Percentiles rank a stretch among this genome's conserved stretches.
phyloP scores from a whole-genome alignment of 2,113 vertebrate genomes.

The Onychostruthus taczanowskii region DNA sequence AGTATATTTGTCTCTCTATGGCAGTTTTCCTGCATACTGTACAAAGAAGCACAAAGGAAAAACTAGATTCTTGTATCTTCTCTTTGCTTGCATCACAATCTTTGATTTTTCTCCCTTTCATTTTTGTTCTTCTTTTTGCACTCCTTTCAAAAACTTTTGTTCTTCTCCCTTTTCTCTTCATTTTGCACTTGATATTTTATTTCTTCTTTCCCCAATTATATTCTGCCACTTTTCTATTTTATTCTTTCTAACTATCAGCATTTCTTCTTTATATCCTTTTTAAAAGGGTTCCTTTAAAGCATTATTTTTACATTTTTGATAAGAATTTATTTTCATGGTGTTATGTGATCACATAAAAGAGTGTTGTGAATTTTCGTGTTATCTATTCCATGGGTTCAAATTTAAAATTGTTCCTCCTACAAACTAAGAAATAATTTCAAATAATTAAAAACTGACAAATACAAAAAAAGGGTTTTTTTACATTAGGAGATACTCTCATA shows the following conservation, averaged over 20 bases:
- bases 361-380: background rate
- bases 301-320: background rate
- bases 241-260: background rate
- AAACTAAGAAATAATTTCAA: background rate
- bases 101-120: background rate
- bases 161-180: background rate
- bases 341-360: background rate
- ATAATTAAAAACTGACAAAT: background rate
- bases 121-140: background rate
- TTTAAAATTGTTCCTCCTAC: background rate
- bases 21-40: background rate
- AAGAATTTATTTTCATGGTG: background rate
- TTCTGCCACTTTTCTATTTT: background rate
- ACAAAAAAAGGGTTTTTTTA: background rate
- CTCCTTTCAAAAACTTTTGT: background rate
- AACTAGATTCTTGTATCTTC: background rate
- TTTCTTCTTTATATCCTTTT: background rate
- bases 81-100: background rate
- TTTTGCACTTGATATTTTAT: background rate
- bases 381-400: background rate
- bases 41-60: background rate
- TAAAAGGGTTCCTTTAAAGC: background rate
- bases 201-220: background rate
- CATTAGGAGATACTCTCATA: background rate
- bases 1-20: background rate